phyloP scores from a whole-genome alignment of 2,888 invertebrate genomes.

The Hyposoter dolosus region DNA sequence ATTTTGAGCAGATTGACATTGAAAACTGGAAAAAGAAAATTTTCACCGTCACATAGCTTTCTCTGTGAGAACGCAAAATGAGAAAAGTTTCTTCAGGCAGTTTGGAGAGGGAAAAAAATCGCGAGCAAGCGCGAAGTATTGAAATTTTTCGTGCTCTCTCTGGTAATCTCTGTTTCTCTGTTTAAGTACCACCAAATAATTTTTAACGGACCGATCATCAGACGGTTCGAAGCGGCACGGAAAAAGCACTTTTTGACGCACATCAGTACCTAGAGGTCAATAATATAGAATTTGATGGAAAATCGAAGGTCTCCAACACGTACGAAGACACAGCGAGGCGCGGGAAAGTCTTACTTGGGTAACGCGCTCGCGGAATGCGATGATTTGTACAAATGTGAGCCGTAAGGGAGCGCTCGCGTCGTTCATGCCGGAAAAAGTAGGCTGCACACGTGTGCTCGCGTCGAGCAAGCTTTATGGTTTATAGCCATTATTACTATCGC shows the following conservation, averaged over 20 bases:
- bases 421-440: conserved; percentile 47
- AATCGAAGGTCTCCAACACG: conserved; percentile 37
- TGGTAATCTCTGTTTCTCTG: neutral
- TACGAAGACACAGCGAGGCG: neutral
- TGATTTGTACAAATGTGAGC: conserved; percentile 63
- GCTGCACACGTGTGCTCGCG: conserved; percentile 48
- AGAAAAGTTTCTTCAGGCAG: neutral
- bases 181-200: neutral
- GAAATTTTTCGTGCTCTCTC: too few species aligned
- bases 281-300: conserved; percentile 37
- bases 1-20: too few species aligned
- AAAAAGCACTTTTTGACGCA: neutral
- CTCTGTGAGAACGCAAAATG: too few species aligned
- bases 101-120: neutral
- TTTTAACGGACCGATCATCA: neutral
- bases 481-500: conserved; percentile 67
- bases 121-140: too few species aligned
- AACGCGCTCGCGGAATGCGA: conserved; percentile 30
- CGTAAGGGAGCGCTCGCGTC: conserved; percentile 53
- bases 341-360: conserved; percentile 9
- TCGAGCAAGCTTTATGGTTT: conserved; percentile 59
- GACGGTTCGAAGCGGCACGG: neutral
- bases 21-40: too few species aligned
- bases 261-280: neutral
- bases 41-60: too few species aligned